Evolutionary conservation across 2,888 invertebrate species (phyloP), one percentile per base, ranked within the genome.

Genomic region (Diarsia brunnea): DNA sequence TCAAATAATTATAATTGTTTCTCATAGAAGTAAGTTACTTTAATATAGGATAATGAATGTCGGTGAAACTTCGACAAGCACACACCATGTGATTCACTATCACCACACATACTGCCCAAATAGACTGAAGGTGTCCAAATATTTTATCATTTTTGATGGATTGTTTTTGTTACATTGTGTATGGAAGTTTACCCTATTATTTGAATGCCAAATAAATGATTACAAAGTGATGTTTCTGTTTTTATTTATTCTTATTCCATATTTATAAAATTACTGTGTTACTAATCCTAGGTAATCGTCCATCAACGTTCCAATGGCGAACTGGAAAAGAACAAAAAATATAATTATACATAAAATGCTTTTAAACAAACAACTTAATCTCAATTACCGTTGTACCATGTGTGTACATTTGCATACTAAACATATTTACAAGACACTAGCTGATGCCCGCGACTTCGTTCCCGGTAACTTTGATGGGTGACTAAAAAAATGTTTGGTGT

Each of bases 241-340:
- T 75, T 86, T n/a, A n/a, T 89, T 88, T 92, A 83, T 90, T 93
- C 78, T 82, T 81, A 82, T 38, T 69, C 69, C 73, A 72, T 76
- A 81, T 72, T 76, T 73, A 74, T 73, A 67, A 77, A 84, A 86
- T 93, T 90, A 96, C 86, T 96, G 96, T 82, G 96, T 96, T 80
- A 97, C 97, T 91, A 98, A 95, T 90, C 99, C 99, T 91, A 99
- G 96, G 94, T 98, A 99, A 96, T 99, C 99, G 91, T 99, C 99
- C 99, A 99, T 99, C 71, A 99, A 97, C 0, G 99, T 99, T 83
- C 99, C 99, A 94, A 99, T 99, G 2, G 99, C 99, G 97, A 99
- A 99, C 99, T 99, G 97, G 91, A 98, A 98, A 87, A 89, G 89
- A 93, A 92, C 90, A 84, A 82, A 43, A 38, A 38, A 84, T 81